Base-by-base conservation (phyloP, 2,888 invertebrate species). In the Dryobota labecula region DNA sequence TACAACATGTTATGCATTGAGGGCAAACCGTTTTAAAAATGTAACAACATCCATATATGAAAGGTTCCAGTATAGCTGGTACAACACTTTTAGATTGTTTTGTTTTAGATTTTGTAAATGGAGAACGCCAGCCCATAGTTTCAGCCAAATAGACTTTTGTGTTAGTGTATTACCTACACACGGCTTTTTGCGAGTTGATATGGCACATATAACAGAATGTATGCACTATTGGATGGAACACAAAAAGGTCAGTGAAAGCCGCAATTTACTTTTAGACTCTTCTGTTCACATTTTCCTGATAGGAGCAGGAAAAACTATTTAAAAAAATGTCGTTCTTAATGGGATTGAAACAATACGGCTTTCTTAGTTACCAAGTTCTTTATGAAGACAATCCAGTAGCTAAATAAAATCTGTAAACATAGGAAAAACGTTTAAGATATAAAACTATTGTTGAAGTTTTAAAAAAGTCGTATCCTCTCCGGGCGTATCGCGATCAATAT, bases 401-500 rank as follows among this genome's bases (percentile, higher is more conserved):
- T 49, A 49, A 78, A 54, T 41, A 61, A 49, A 76, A 73, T 45
- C 56, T 33, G 49, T 47, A 45, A 41, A 79, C 27, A 61, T 30
- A 54, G 43, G n/a, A 33, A 38, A 53, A 63, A 65, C 56, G 33
- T 81, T 57, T 18, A 24, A 72, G 41, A 71, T 70, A 75, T 62
- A 77, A 71, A 78, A 78, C 78, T 77, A 76, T 80, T 84, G 72
- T 63, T 53, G 49, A 79, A 78, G 76, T 79, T 80, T 36, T 65
- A 36, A 76, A 79, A 80, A 87, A 86, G 77, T 83, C 83, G 78
- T 75, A 80, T 81, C 51, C 80, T 70, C 82, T 80, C 65, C 76
- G 79, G 83, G 83, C 85, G 84, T 85, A 88, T 88, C 78, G 79
- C 88, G 89, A 92, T 92, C 91, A 81, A 91, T 92, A 92, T 89